These are phyloP conservation scores for Akabosia matsudoensis DNA, from an alignment of 1,140 invertebrate species.

Conservation along the genomic window DNA sequence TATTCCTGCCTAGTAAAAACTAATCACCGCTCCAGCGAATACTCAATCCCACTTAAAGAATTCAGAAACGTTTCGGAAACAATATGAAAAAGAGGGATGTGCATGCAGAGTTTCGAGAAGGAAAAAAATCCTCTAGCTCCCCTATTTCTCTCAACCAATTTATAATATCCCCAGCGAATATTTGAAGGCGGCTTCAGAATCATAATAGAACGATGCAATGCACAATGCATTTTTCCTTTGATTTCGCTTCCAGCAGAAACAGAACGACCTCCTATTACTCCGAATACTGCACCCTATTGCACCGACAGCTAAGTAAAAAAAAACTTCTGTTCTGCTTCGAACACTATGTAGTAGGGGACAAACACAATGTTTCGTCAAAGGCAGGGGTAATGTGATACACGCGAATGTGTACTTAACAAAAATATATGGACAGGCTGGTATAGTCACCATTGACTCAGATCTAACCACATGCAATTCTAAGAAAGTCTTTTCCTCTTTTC, in stretches of 20 bases:
- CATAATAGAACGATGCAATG: constrained; percentile 1
- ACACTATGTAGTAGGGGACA: neutral
- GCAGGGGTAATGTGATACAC: too few relatives aligned
- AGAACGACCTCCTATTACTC: neutral
- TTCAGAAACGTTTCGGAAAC: constrained; percentile 4
- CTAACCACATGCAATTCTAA: too few relatives aligned
- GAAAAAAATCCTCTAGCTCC: neutral
- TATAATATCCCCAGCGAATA: constrained; percentile 10
- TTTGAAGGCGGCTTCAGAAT: constrained; percentile 18
- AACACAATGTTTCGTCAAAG: too few relatives aligned
- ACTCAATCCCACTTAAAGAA: neutral
- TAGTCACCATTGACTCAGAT: too few relatives aligned
- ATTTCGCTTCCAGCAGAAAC: neutral
- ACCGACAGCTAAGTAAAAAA: neutral
- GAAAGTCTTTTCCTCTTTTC: too few relatives aligned
- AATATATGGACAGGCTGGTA: too few relatives aligned
- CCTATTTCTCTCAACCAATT: constrained; percentile 1
- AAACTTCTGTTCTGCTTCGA: neutral
- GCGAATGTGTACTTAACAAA: too few relatives aligned
- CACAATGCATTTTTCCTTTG: neutral
- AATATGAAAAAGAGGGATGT: neutral
- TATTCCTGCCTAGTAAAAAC: neutral
- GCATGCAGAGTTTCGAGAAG: neutral
- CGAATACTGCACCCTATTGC: neutral
- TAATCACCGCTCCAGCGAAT: neutral